These are phyloP conservation scores for Philopotamus ludificatus DNA, from an alignment of 1,140 invertebrate species.

Conservation along the genomic window DNA sequence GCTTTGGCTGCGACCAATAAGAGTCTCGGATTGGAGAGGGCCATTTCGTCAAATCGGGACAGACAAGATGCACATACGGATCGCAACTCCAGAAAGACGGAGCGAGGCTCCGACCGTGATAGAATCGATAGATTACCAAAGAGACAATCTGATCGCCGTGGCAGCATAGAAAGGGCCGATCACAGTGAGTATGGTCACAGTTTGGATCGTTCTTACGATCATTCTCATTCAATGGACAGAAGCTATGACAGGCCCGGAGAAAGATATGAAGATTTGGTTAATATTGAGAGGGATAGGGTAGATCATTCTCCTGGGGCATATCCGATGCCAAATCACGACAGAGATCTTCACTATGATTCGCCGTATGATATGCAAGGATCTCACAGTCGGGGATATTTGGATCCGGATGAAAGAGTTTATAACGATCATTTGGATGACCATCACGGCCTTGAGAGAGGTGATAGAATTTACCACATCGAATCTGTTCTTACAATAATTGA, in stretches of 20 bases:
- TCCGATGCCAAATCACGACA: conserved; percentile 44
- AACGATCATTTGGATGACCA: conserved; percentile 51
- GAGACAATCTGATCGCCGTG: conserved; percentile 51
- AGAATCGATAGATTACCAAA: conserved; percentile 47
- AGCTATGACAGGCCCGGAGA: conserved; percentile 53
- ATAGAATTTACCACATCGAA: conserved; percentile 26
- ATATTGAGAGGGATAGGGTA: conserved; percentile 48
- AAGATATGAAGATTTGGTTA: conserved; percentile 48
- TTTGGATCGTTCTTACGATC: conserved; percentile 52
- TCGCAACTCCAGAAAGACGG: conserved; percentile 50
- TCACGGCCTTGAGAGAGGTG: conserved; percentile 50
- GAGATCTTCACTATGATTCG: conserved; percentile 53
- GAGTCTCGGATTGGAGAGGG: conserved; percentile 52
- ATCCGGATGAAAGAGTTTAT: conserved; percentile 54
- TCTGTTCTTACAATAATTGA: conserved; percentile 14
- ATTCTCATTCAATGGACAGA: conserved; percentile 51
- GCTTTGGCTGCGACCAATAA: conserved; percentile 55
- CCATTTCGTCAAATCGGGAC: conserved; percentile 52
- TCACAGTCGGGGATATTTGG: conserved; percentile 49
- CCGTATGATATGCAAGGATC: conserved; percentile 53
- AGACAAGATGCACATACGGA: conserved; percentile 53
- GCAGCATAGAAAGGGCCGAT: conserved; percentile 52
- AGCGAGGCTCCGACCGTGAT: conserved; percentile 44
- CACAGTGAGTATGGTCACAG: conserved; percentile 53
- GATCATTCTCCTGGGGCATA: conserved; percentile 51